A percentile compares a stretch with the other conserved stretches of the same genome.
Conservation (phyloP, 2,888 invertebrate genomes). For the Mayetiola destructor region DNA sequence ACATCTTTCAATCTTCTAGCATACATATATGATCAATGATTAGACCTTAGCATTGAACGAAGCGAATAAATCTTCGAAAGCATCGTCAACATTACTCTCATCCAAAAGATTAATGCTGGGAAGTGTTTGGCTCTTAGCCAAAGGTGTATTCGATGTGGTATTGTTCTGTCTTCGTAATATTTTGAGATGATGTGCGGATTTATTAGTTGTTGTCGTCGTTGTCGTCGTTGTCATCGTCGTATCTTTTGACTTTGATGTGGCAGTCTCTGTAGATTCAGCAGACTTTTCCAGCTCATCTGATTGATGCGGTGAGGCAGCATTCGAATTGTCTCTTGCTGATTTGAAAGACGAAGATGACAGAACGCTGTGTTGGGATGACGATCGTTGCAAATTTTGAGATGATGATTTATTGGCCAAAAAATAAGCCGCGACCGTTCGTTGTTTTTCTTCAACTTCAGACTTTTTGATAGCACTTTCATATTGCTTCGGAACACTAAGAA, state of each 20-base stretch:
- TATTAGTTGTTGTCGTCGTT: slow-evolving; percentile 24
- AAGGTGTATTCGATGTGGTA: slow-evolving; percentile 39
- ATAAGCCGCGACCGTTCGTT: slow-evolving; percentile 58
- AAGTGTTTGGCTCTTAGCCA: slow-evolving; percentile 63
- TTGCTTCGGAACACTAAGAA: slow-evolving; percentile 59
- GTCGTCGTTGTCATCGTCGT: slow-evolving; percentile 15
- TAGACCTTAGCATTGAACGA: slow-evolving; percentile 23
- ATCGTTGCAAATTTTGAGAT: slow-evolving; percentile 24
- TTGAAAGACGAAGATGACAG: not conserved
- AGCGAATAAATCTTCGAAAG: slow-evolving; percentile 73
- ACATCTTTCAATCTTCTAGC: too few relatives aligned
- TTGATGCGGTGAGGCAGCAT: not conserved
- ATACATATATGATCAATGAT: too few relatives aligned
- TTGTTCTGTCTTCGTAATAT: slow-evolving; percentile 29
- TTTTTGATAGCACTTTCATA: slow-evolving; percentile 63
- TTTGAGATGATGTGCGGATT: slow-evolving; percentile 7
- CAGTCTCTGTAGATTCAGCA: not conserved
- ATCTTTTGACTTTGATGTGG: slow-evolving; percentile 12
- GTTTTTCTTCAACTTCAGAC: slow-evolving; percentile 52
- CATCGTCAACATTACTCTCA: slow-evolving; percentile 72
- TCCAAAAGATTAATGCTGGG: slow-evolving; percentile 58
- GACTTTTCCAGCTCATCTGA: not conserved
- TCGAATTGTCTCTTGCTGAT: not conserved
- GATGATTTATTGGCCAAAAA: slow-evolving; percentile 42
- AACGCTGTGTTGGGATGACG: slow-evolving; percentile 23